Conservation (phyloP, 2,888 invertebrate genomes). For the Protodeltote pygarga region DNA sequence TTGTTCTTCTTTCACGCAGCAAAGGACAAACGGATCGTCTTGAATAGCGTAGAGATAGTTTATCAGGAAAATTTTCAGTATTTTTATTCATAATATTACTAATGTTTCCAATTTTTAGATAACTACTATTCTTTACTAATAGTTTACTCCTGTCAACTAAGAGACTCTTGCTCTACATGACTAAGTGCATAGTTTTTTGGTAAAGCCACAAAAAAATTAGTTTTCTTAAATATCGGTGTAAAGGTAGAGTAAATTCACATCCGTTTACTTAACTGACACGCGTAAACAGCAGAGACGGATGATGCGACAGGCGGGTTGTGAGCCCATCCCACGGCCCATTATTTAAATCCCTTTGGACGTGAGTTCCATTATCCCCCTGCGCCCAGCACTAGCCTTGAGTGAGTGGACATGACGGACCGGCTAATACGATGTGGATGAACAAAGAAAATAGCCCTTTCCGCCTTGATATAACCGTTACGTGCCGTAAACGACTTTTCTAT, state of each 20-base stretch:
- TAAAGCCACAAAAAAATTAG: no score
- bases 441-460: slow-evolving; percentile 56
- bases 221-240: slow-evolving; percentile 19
- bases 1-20: no score
- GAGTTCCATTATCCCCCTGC: slow-evolving; percentile 71
- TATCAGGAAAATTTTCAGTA: no score
- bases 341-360: slow-evolving; percentile 79
- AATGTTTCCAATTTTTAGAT: no score
- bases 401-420: slow-evolving; percentile 66
- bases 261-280: slow-evolving; percentile 59
- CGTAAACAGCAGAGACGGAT: slow-evolving; percentile 59
- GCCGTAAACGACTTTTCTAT: slow-evolving; percentile 29
- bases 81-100: no score
- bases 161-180: no score
- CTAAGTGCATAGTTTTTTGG: no score
- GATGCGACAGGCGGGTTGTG: no score
- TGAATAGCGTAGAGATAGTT: no score
- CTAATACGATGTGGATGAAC: slow-evolving; percentile 62
- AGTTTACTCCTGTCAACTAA: no score
- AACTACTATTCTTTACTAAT: no score
- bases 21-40: no score
- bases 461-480: slow-evolving; percentile 15
- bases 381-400: slow-evolving; percentile 55
- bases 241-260: slow-evolving; percentile 51
- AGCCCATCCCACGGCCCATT: slow-evolving; percentile 68